Base-by-base conservation (phyloP, 2,888 invertebrate species). In the Torymus auratus region DNA sequence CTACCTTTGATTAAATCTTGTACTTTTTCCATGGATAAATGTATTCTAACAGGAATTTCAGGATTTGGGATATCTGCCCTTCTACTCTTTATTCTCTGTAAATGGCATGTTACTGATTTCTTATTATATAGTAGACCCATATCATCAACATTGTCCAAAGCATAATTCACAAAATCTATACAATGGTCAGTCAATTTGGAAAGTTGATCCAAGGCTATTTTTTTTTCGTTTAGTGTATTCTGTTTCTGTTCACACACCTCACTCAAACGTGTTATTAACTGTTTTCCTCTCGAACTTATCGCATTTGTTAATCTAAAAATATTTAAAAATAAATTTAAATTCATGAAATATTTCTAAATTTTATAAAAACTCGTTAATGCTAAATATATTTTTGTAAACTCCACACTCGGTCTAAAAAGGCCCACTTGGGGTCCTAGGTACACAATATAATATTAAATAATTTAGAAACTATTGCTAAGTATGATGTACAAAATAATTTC, bases 11-110 rank as follows among this genome's bases (percentile, higher is more conserved):
- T 93, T 77, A 96, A 92, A 88, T 96, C 96, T 70, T 95, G 94
- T 86, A 96, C 94, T 92, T 96, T 96, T 90, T 96, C 96, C 83
- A 96, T 92, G 55, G 95, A 94, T 80, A 96, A 92, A 89, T 95
- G 94, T 90, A 96, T 96, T 87, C 96, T 93, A 84, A 96, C 96
- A 55, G 96, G 96, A 85, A 96, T 96, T 92, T 96, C 96, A 17
- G 96, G 96, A 93, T 96, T 96, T 84, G 96, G 96, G 89, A 96
- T 96, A 92, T 96, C 96, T 2, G 96, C 96, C 86, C 96, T 93
- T 83, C 95, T 94, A 86, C 94, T 94, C 91, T 96, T 96, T 87
- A 96, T 94, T 88, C 96, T 93, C 91, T 95, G 95, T 86, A 96
- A 92, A 91, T 96, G 96, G 84, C 93, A 93, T 68, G 94, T 94